Evolutionary conservation across 2,113 vertebrate genomes (phyloP).

Genomic region (Thunnus thynnus): DNA sequence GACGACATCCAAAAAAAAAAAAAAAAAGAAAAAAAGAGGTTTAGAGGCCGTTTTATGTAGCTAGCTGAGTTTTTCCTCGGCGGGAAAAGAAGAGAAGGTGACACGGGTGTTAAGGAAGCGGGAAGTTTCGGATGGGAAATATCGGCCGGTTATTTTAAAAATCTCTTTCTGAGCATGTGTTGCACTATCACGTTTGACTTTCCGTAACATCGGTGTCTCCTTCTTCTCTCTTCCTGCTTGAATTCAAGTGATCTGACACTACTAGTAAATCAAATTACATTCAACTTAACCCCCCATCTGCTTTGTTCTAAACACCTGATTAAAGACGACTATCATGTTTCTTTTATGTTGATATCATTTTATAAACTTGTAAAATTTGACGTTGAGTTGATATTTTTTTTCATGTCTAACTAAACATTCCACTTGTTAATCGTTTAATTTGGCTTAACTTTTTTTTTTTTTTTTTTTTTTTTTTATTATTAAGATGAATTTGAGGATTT

Average conservation of each 20-base stretch:
- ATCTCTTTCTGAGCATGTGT: constrained; percentile 52
- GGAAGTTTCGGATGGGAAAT: constrained; percentile 11
- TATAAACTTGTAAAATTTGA: constrained; percentile 53
- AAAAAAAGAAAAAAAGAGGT: constrained; percentile 13
- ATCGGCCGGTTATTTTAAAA: constrained; percentile 27
- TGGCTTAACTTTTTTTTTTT: constrained; percentile 37
- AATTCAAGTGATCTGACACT: constrained; percentile 5
- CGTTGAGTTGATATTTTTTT: constrained; percentile 49
- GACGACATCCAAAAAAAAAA: constrained; percentile 45
- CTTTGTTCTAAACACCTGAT: constrained; percentile 25
- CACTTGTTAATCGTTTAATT: constrained; percentile 69
- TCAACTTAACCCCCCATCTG: constrained; percentile 11
- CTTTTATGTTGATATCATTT: constrained; percentile 59
- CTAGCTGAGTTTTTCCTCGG: constrained; percentile 31
- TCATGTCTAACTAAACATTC: constrained; percentile 73
- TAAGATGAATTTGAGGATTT: constrained; percentile 14
- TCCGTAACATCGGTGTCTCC: constrained; percentile 34
- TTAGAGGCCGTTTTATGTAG: constrained; percentile 68
- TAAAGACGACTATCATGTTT: constrained; percentile 39
- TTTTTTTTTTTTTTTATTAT: neutral
- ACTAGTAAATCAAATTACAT: neutral
- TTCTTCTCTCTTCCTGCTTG: constrained; percentile 27
- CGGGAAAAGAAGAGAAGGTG: constrained; percentile 25
- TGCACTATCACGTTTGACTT: constrained; percentile 40
- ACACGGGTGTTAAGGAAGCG: neutral